Conservation (phyloP, 2,797 vertebrate genomes). For the Adelosebastes latens region DNA sequence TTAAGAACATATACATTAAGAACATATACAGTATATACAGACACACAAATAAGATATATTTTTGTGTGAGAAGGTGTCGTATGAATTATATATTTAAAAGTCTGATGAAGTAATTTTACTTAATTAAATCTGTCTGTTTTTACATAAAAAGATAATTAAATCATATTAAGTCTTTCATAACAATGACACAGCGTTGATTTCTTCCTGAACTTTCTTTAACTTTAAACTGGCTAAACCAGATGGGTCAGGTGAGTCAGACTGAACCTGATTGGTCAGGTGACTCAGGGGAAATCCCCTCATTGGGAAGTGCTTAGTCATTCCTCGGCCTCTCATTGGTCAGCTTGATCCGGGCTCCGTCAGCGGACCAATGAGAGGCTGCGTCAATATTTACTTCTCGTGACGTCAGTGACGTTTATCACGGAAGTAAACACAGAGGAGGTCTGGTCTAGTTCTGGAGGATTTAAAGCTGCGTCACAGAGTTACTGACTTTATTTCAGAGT, state of each 20-base stretch:
- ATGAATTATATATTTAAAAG: too few species aligned
- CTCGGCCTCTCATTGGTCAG: slow-evolving; percentile 19
- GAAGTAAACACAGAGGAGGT: slow-evolving; percentile 59
- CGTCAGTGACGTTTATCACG: not conserved
- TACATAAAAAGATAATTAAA: not conserved
- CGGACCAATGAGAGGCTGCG: slow-evolving; percentile 32
- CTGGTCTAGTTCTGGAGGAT: slow-evolving; percentile 1
- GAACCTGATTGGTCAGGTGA: not conserved
- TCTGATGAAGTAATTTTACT: too few species aligned
- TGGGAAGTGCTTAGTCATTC: slow-evolving; percentile 67
- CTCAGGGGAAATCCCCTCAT: slow-evolving; percentile 51
- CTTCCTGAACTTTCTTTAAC: not conserved
- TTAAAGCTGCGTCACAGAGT: slow-evolving; percentile 80
- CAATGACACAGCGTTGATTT: slow-evolving; percentile 30
- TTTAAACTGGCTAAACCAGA: not conserved
- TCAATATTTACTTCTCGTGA: not conserved
- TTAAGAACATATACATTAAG: too few species aligned
- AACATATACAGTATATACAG: too few species aligned
- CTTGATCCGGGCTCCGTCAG: not conserved
- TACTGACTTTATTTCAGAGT: not conserved
- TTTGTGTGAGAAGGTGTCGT: too few species aligned
- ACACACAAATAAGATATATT: too few species aligned
- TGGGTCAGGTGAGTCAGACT: not conserved
- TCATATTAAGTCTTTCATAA: not conserved
- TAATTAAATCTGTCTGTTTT: not conserved